Evolutionary conservation across 2,797 vertebrate genomes (phyloP).

Genomic region (Hippopotamyrus pictus): DNA sequence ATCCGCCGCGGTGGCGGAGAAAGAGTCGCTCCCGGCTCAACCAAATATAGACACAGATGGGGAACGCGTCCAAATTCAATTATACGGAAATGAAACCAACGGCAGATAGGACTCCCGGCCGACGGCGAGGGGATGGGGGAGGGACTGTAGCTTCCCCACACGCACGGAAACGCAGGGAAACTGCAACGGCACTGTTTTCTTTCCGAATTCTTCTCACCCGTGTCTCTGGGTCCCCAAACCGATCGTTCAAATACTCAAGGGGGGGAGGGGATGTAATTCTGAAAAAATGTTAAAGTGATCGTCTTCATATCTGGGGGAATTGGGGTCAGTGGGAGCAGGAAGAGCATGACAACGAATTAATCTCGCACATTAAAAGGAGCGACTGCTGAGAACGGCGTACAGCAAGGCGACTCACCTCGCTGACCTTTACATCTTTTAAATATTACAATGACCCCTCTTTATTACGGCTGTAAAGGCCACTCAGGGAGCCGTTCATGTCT

Average conservation of each 20-base stretch:
- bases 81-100: constrained; percentile 72
- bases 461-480: constrained; percentile 37
- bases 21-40: constrained; percentile 63
- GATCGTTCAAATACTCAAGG: constrained; percentile 43
- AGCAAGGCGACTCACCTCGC: constrained; percentile 59
- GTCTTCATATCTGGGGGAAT: constrained; percentile 46
- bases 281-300: constrained; percentile 40
- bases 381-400: constrained; percentile 57
- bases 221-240: constrained; percentile 37
- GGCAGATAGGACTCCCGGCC: constrained; percentile 48
- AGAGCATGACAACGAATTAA: constrained; percentile 58
- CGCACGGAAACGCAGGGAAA: not conserved
- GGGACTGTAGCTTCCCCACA: not conserved
- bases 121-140: constrained; percentile 37
- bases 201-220: constrained; percentile 17
- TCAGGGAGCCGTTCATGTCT: constrained; percentile 41
- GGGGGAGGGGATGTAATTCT: constrained; percentile 12
- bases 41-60: constrained; percentile 56
- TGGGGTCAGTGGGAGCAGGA: constrained; percentile 48
- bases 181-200: constrained; percentile 27
- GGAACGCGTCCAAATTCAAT: constrained; percentile 63
- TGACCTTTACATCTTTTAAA: constrained; percentile 64
- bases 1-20: constrained; percentile 63
- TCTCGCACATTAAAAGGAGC: constrained; percentile 58
- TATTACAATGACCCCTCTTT: constrained; percentile 37